Evolutionary conservation across 2,888 invertebrate genomes (phyloP).

Genomic region (Latrodectus elegans): DNA sequence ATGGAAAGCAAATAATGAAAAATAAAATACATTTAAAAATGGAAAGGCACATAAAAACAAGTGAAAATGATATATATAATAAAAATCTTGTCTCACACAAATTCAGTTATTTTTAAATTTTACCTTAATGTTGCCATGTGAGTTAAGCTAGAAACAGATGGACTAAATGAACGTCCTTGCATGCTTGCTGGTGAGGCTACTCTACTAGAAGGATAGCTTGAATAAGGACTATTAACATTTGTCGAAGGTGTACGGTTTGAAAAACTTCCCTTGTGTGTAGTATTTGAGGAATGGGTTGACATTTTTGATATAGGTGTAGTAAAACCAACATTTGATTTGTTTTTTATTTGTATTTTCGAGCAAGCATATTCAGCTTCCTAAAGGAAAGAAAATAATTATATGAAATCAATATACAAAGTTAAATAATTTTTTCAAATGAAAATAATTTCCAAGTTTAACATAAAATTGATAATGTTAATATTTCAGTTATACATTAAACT

Average conservation of each 20-base stretch:
- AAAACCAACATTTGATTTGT: background rate
- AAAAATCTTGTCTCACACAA: no score
- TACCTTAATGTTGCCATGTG: conserved; percentile 72
- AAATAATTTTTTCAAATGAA: no score
- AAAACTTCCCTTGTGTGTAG: conserved; percentile 71
- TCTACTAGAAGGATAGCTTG: conserved; percentile 72
- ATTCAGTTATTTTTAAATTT: conserved; percentile 25
- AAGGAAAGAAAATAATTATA: background rate
- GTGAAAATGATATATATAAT: no score
- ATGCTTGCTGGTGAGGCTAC: conserved; percentile 73
- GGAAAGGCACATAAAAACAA: no score
- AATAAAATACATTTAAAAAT: no score
- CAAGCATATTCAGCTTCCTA: conserved; percentile 64
- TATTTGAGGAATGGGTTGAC: conserved; percentile 11
- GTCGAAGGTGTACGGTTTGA: conserved; percentile 73
- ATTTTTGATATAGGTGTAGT: conserved; percentile 23
- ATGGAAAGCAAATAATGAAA: no score
- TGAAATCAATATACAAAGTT: background rate
- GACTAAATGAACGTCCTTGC: conserved; percentile 71
- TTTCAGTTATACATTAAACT: no score
- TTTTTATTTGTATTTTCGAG: conserved; percentile 38
- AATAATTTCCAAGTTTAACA: no score
- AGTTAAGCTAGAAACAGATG: conserved; percentile 70
- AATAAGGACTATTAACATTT: conserved; percentile 72
- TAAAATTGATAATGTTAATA: no score